phyloP scores from a whole-genome alignment of 2,113 vertebrate genomes.

The Chaenogobius annularis region DNA sequence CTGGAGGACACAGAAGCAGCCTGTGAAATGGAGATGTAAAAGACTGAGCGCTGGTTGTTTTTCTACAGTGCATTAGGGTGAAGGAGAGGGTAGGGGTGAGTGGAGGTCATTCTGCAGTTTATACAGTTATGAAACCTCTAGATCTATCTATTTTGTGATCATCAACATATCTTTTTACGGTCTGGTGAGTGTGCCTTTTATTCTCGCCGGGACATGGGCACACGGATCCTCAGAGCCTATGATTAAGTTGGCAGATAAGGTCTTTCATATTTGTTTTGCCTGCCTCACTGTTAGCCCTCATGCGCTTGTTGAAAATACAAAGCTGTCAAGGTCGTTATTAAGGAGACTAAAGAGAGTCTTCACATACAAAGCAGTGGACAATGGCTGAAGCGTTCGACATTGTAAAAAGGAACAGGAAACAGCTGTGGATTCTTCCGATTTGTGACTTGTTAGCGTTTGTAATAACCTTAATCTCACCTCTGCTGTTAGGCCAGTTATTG shows the following conservation, averaged over 20 bases:
- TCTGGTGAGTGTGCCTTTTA: neutral
- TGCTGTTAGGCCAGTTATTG: conserved; percentile 41
- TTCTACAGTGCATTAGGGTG: conserved; percentile 21
- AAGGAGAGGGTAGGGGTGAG: conserved; percentile 48
- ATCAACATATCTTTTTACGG: conserved; percentile 3
- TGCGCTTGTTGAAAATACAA: neutral
- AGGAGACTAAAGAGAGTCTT: neutral
- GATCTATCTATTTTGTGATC: conserved; percentile 18
- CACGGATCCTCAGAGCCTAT: neutral
- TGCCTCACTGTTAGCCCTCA: neutral
- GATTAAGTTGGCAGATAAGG: conserved; percentile 12
- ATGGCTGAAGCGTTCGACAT: conserved; percentile 9
- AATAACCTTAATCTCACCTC: conserved; percentile 43
- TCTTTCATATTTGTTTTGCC: conserved; percentile 5
- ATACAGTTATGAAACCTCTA: conserved; percentile 17
- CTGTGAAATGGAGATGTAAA: neutral
- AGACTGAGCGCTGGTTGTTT: neutral
- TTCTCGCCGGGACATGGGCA: conserved; percentile 8
- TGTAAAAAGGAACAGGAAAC: conserved; percentile 44
- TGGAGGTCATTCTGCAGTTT: conserved; percentile 37
- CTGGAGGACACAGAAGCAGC: neutral
- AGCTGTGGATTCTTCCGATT: conserved; percentile 22
- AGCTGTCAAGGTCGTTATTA: neutral
- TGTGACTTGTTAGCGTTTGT: conserved; percentile 38
- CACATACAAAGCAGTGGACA: conserved; percentile 20